Conservation (phyloP, 2,888 invertebrate genomes). For the Merodon equestris region DNA sequence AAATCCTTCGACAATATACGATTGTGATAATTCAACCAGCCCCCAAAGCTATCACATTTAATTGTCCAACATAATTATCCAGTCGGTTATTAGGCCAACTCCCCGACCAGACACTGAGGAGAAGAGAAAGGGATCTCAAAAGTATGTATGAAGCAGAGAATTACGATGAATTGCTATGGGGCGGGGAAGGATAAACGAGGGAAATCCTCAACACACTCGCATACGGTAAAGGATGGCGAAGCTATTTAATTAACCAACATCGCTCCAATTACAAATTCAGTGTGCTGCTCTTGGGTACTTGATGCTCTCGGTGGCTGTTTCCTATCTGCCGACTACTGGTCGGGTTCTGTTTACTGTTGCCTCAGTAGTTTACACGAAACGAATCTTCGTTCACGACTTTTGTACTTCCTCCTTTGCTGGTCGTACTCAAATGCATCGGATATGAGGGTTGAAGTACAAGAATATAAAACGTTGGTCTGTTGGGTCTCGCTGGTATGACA, state of each 20-base stretch:
- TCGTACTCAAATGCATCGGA: slow-evolving; percentile 15
- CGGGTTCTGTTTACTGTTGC: slow-evolving; percentile 50
- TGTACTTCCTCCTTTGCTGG: slow-evolving; percentile 7
- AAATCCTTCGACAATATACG: slow-evolving; percentile 1
- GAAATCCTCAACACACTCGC: slow-evolving; percentile 20
- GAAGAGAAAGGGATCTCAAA: slow-evolving; percentile 18
- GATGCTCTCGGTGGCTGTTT: slow-evolving; percentile 11
- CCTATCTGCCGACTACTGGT: not conserved
- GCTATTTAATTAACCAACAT: slow-evolving; percentile 66
- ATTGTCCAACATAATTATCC: slow-evolving; percentile 57
- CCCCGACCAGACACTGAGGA: slow-evolving; percentile 9
- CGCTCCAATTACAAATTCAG: slow-evolving; percentile 59
- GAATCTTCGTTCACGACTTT: slow-evolving; percentile 21
- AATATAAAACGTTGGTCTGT: slow-evolving; percentile 1
- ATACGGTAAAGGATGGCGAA: slow-evolving; percentile 22
- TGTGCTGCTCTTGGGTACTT: slow-evolving; percentile 13
- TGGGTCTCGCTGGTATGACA: too few relatives aligned
- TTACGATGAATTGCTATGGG: slow-evolving; percentile 30
- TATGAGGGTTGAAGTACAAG: not conserved
- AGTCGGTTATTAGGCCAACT: slow-evolving; percentile 46
- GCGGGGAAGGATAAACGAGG: not conserved
- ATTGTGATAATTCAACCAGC: slow-evolving; percentile 9
- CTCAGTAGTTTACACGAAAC: slow-evolving; percentile 33
- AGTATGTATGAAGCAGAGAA: slow-evolving; percentile 18
- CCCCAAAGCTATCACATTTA: slow-evolving; percentile 42